A percentile compares a stretch with the other conserved stretches of the same genome.
Evolutionary conservation across 2,797 vertebrate species (phyloP).

Genomic region (Phalloptychus januarius): DNA sequence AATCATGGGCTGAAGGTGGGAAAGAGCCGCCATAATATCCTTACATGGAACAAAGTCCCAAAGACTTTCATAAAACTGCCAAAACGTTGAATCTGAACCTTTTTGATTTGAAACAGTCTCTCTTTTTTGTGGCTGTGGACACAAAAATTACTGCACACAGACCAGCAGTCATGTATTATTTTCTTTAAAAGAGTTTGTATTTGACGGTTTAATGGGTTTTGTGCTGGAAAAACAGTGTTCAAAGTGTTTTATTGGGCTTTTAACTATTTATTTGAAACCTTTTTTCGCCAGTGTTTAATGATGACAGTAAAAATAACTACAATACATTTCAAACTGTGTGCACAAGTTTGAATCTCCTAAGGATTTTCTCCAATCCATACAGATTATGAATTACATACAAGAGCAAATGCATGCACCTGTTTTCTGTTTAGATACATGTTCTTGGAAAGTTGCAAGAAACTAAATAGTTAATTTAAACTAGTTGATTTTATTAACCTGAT

Average conservation of each 20-base stretch:
- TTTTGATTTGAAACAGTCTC: neutral
- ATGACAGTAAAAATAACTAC: neutral
- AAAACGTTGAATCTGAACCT: neutral
- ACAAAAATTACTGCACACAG: neutral
- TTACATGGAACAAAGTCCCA: neutral
- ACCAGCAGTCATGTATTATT: neutral
- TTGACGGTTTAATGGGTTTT: neutral
- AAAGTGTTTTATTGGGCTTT: neutral
- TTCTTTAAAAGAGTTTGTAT: neutral
- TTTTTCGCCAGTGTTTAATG: neutral
- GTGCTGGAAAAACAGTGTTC: neutral
- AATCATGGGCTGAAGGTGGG: constrained; percentile 12
- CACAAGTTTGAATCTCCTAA: neutral
- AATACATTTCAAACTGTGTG: neutral
- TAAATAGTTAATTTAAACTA: neutral
- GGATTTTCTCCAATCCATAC: neutral
- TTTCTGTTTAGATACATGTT: neutral
- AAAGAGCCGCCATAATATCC: constrained; percentile 20
- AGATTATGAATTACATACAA: neutral
- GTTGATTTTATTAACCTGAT: neutral
- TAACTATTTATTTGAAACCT: neutral
- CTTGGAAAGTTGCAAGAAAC: too few species aligned
- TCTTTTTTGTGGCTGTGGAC: neutral
- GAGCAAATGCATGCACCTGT: neutral
- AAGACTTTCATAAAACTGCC: neutral